phyloP scores from a whole-genome alignment of 1,140 invertebrate genomes.

The Lysiphlebus fabarum region DNA sequence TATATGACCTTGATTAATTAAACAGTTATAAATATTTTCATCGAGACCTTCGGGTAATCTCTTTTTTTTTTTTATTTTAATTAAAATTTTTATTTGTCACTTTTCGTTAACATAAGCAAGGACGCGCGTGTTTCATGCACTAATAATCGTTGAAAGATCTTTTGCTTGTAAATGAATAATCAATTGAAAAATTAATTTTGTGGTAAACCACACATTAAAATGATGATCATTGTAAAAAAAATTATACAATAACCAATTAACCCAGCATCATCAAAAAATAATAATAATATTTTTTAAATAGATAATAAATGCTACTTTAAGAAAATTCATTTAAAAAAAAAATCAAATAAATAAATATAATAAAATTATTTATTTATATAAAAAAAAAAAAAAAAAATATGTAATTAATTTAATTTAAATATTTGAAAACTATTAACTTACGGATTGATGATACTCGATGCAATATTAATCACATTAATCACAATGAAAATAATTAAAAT shows the following conservation, averaged over 20 bases:
- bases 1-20: constrained; percentile 8
- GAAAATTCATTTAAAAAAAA: not conserved
- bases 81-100: too few relatives aligned
- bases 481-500: not conserved
- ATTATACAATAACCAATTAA: too few relatives aligned
- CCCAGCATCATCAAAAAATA: not conserved
- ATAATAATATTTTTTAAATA: not conserved
- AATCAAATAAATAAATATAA: not conserved
- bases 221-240: too few relatives aligned
- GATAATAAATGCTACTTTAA: not conserved
- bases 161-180: not conserved
- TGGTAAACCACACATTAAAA: too few relatives aligned
- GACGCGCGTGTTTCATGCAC: constrained; percentile 11
- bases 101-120: constrained; percentile 6
- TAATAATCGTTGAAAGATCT: constrained; percentile 13
- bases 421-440: not conserved
- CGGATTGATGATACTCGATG: not conserved
- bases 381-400: not conserved
- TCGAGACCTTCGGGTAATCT: constrained; percentile 6
- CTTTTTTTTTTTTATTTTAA: not conserved
- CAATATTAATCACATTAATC: not conserved
- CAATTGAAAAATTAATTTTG: not conserved
- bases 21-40: constrained; percentile 13
- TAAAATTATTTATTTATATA: not conserved
- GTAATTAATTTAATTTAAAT: too few relatives aligned